Percentiles rank a stretch among this genome's conserved stretches.
These are phyloP conservation scores for Parauchenoglanis punctatus DNA, from an alignment of 2,797 vertebrate species.

Conservation along the genomic window DNA sequence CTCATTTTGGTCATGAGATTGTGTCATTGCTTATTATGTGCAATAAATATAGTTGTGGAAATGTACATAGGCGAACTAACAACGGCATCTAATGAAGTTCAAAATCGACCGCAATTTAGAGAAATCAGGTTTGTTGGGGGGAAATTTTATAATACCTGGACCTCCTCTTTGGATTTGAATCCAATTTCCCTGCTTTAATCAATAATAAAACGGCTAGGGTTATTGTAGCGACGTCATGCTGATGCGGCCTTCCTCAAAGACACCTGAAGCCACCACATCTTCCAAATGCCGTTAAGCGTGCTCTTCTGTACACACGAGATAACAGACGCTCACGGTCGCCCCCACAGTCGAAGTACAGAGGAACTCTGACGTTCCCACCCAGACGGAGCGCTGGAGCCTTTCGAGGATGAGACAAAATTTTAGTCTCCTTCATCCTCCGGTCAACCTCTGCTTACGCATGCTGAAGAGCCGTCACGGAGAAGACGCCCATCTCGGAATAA, in stretches of 20 bases:
- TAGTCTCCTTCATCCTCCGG: conserved; percentile 11
- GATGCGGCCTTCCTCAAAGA: background rate
- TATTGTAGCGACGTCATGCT: background rate
- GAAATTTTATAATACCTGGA: background rate
- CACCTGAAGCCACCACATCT: background rate
- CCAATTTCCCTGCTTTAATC: background rate
- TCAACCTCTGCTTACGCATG: conserved; percentile 31
- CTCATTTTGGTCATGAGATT: too few species aligned
- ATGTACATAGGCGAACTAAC: too few species aligned
- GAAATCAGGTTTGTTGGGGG: background rate
- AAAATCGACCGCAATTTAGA: background rate
- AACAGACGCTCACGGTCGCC: background rate
- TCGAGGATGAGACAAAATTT: background rate
- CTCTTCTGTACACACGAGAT: background rate
- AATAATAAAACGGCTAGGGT: background rate
- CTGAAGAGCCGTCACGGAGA: conserved; percentile 28
- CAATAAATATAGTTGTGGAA: too few species aligned
- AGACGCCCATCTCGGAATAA: conserved; percentile 49
- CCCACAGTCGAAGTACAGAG: background rate
- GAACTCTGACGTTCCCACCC: background rate
- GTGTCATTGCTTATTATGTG: too few species aligned
- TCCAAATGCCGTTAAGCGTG: background rate
- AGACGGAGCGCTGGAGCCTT: background rate
- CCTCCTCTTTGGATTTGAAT: background rate
- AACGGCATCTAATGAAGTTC: too few species aligned